phyloP scores from a whole-genome alignment of 1,140 invertebrate genomes.

The Drosophila fuyamai region DNA sequence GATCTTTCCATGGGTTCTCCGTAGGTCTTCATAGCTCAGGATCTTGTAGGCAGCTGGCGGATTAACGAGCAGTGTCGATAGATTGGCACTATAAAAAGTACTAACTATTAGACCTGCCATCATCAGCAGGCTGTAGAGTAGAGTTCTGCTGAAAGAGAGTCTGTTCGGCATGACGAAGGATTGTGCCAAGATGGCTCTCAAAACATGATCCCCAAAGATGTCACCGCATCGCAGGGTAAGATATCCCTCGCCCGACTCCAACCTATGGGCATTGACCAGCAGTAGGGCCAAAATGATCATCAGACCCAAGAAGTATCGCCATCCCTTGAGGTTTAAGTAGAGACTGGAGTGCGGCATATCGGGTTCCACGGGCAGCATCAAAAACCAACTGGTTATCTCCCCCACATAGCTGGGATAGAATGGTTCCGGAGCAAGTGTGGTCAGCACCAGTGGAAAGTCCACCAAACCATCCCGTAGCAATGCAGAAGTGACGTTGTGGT shows the following conservation, averaged over 20 bases:
- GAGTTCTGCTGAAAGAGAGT: background rate
- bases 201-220: slow-evolving; percentile 28
- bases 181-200: slow-evolving; percentile 41
- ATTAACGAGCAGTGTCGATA: slow-evolving; percentile 50
- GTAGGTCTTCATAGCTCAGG: slow-evolving; percentile 44
- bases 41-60: slow-evolving; percentile 20
- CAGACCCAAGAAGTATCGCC: slow-evolving; percentile 8
- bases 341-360: slow-evolving; percentile 13
- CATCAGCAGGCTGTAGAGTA: slow-evolving; percentile 34
- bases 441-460: slow-evolving; percentile 35
- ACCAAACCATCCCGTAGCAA: slow-evolving; percentile 17
- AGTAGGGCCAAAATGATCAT: slow-evolving; percentile 36
- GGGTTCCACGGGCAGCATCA: slow-evolving; percentile 52
- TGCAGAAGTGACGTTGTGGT: background rate
- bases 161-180: slow-evolving; percentile 36
- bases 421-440: slow-evolving; percentile 6
- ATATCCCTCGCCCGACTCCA: slow-evolving; percentile 19
- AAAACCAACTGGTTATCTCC: slow-evolving; percentile 47
- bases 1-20: slow-evolving; percentile 7
- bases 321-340: slow-evolving; percentile 7
- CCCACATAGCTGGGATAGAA: slow-evolving; percentile 21
- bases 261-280: slow-evolving; percentile 11
- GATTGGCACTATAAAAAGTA: slow-evolving; percentile 43
- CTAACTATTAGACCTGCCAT: slow-evolving; percentile 24
- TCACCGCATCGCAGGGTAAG: slow-evolving; percentile 6